Evolutionary conservation across 53 echinoderm and acorn worm genomes (phyloP).

Genomic region (Echinometra lucunter): DNA sequence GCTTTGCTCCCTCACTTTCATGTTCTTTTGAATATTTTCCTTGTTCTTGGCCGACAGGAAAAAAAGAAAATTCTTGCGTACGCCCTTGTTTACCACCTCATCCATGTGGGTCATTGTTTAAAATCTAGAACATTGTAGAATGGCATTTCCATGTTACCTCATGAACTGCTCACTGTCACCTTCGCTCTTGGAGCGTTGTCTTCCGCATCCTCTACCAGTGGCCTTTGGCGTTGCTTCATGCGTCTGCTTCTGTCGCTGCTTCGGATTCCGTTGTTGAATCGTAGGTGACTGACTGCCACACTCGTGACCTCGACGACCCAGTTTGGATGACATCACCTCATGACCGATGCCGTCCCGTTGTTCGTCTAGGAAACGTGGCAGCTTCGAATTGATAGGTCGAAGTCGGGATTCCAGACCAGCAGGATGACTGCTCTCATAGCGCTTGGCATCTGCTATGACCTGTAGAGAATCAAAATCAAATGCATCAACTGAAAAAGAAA

Average conservation of each 20-base stretch:
- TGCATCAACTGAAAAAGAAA: too few relatives aligned
- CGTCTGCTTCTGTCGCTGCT: conserved; percentile 7
- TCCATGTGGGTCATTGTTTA: too few relatives aligned
- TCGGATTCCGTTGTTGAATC: neutral
- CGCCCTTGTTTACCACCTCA: too few relatives aligned
- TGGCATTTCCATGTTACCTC: neutral
- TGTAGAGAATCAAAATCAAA: neutral
- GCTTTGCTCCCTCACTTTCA: too few relatives aligned
- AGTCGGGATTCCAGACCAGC: conserved; percentile 25
- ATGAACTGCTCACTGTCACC: neutral
- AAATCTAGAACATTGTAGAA: too few relatives aligned
- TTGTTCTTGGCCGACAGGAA: too few relatives aligned
- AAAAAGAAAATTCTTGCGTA: too few relatives aligned
- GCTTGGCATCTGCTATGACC: conserved; percentile 40
- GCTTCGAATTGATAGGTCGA: conserved; percentile 41
- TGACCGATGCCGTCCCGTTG: neutral
- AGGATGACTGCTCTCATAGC: neutral
- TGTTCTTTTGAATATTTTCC: too few relatives aligned
- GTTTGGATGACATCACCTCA: neutral
- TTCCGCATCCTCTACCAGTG: neutral
- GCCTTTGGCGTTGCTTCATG: neutral
- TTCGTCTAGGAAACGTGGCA: conserved; percentile 43
- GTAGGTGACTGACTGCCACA: neutral
- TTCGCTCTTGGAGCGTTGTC: conserved; percentile 32
- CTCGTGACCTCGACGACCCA: neutral